A percentile compares a stretch with the other conserved stretches of the same genome.
phyloP scores from a whole-genome alignment of 2,113 vertebrate genomes.

The Sorex araneus region DNA sequence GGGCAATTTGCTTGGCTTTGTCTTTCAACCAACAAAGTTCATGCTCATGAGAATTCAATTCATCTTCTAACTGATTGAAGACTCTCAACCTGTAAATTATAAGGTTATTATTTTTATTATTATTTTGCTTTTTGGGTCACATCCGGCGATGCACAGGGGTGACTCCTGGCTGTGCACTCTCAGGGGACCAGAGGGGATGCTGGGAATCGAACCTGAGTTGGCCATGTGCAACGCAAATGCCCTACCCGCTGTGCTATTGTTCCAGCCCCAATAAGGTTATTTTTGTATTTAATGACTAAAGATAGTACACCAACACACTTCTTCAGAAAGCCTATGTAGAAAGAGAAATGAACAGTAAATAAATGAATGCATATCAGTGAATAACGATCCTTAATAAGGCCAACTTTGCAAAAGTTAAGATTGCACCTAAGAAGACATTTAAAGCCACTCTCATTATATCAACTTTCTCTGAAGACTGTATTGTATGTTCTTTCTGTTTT shows the following conservation, averaged over 20 bases:
- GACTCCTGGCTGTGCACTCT: too few species aligned
- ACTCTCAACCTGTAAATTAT: slow-evolving; percentile 91
- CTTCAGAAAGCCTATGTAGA: neutral
- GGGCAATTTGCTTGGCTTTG: slow-evolving; percentile 94
- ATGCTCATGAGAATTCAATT: slow-evolving; percentile 95
- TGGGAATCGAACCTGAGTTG: too few species aligned
- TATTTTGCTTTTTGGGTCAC: too few species aligned
- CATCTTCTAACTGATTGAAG: slow-evolving; percentile 96
- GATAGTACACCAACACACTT: neutral
- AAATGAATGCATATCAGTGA: neutral
- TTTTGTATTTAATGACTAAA: neutral
- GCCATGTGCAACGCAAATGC: too few species aligned
- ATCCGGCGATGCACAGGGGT: too few species aligned
- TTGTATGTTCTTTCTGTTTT: neutral
- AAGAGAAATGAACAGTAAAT: neutral
- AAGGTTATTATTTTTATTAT: too few species aligned
- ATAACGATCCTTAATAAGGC: neutral
- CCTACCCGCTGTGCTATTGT: too few species aligned
- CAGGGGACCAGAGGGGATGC: too few species aligned
- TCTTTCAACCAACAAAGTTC: slow-evolving; percentile 96
- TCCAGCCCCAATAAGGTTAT: slow-evolving; percentile 76
- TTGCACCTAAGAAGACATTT: neutral
- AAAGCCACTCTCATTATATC: neutral
- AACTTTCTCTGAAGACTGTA: neutral
- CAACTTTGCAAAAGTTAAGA: neutral